Evolutionary conservation across 2,113 vertebrate genomes (phyloP).

Genomic region (Anoplopoma fimbria): DNA sequence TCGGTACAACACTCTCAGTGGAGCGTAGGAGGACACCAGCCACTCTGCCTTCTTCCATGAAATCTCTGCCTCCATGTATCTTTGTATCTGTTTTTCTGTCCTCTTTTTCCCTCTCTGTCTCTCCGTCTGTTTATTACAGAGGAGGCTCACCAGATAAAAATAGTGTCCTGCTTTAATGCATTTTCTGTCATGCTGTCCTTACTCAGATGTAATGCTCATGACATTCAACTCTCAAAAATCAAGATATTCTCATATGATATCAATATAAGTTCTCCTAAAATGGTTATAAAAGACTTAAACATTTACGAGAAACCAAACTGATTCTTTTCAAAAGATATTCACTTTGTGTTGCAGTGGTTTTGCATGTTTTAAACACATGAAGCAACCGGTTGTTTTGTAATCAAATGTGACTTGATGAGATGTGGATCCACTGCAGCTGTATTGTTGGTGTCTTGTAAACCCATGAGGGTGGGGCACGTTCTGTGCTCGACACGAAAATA

Average conservation of each 20-base stretch:
- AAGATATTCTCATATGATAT: background rate
- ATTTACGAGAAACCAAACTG: background rate
- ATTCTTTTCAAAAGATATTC: no score
- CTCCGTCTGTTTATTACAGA: constrained; percentile 15
- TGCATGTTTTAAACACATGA: background rate
- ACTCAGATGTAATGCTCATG: background rate
- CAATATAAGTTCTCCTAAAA: background rate
- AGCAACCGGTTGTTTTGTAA: no score
- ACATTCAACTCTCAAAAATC: background rate
- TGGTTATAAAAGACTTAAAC: background rate
- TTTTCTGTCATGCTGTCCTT: background rate
- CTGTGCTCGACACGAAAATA: no score
- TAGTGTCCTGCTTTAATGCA: background rate
- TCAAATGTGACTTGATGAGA: no score
- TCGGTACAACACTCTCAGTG: constrained; percentile 6
- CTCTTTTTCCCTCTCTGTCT: background rate
- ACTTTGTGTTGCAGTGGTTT: background rate
- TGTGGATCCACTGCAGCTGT: no score
- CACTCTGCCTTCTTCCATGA: background rate
- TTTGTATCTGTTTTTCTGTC: background rate
- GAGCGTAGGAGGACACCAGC: constrained; percentile 58
- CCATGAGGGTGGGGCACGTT: no score
- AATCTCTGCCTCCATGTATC: constrained; percentile 21
- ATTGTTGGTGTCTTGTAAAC: no score
- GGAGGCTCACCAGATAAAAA: constrained; percentile 19